These are phyloP conservation scores for Sylvilagus bachmani DNA, from an alignment of 2,113 vertebrate species.

Conservation along the genomic window DNA sequence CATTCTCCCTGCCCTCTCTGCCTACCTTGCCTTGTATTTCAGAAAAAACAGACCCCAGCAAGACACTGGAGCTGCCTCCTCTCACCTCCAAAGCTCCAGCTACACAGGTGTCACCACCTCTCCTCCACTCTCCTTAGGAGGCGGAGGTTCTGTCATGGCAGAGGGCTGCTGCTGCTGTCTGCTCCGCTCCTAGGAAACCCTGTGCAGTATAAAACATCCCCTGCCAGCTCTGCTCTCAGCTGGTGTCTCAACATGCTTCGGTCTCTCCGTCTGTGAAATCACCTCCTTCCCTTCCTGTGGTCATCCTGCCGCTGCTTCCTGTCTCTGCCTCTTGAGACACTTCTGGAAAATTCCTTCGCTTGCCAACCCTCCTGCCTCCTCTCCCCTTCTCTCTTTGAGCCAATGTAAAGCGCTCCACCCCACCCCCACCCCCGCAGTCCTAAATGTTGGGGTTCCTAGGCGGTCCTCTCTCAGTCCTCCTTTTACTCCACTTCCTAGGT, in stretches of 20 bases:
- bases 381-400: background rate
- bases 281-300: background rate
- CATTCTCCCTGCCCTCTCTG: background rate
- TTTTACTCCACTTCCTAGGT: background rate
- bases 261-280: background rate
- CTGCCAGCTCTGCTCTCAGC: background rate
- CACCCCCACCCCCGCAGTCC: background rate
- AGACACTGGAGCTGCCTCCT: background rate
- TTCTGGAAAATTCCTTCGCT: background rate
- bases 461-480: background rate
- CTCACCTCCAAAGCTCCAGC: background rate
- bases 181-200: too few relatives aligned
- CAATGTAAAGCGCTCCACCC: background rate
- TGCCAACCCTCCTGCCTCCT: background rate
- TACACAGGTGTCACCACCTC: background rate
- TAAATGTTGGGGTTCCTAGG: background rate
- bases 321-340: background rate
- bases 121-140: background rate
- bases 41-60: background rate
- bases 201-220: background rate
- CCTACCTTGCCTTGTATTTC: background rate
- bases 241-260: background rate
- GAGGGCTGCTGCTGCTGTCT: rapidly evolving
- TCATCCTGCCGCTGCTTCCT: background rate
- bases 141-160: background rate